A percentile compares a stretch with the other conserved stretches of the same genome.
These are phyloP conservation scores for Trinectes maculatus DNA, from an alignment of 2,113 vertebrate species.

Conservation along the genomic window DNA sequence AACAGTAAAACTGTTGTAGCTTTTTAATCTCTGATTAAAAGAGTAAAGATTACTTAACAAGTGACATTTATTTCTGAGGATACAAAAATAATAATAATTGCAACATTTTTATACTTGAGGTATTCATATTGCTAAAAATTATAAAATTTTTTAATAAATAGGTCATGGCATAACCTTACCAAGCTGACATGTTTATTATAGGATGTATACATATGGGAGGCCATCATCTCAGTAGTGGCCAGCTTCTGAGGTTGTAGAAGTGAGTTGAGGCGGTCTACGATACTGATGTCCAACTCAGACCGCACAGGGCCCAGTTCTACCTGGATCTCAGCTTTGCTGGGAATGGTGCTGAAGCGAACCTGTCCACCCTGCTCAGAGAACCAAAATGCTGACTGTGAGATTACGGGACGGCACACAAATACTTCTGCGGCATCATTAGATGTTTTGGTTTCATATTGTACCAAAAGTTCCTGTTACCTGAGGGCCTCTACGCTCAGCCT, in stretches of 20 bases:
- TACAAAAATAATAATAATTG: background rate
- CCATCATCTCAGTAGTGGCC: slow-evolving; percentile 93
- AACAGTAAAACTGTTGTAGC: no score
- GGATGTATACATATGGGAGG: slow-evolving; percentile 96
- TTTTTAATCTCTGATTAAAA: background rate
- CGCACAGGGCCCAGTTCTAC: slow-evolving; percentile 87
- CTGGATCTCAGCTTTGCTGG: slow-evolving; percentile 93
- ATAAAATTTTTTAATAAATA: background rate
- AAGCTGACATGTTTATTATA: slow-evolving; percentile 95
- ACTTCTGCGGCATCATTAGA: background rate
- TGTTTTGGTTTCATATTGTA: slow-evolving; percentile 6
- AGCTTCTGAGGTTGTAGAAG: slow-evolving; percentile 95
- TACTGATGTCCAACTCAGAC: slow-evolving; percentile 95
- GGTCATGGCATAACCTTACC: slow-evolving; percentile 78
- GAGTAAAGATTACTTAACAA: no score
- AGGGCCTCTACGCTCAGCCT: slow-evolving; percentile 90
- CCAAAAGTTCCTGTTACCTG: slow-evolving; percentile 83
- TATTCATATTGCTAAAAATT: background rate
- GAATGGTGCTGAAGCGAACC: slow-evolving; percentile 91
- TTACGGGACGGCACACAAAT: background rate
- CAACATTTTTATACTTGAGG: background rate
- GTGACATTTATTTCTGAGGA: background rate
- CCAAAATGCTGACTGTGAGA: background rate
- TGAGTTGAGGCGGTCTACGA: slow-evolving; percentile 97
- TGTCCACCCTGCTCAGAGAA: slow-evolving; percentile 85